phyloP scores from a whole-genome alignment of 2,113 vertebrate species.

The Meleagris gallopavo region DNA sequence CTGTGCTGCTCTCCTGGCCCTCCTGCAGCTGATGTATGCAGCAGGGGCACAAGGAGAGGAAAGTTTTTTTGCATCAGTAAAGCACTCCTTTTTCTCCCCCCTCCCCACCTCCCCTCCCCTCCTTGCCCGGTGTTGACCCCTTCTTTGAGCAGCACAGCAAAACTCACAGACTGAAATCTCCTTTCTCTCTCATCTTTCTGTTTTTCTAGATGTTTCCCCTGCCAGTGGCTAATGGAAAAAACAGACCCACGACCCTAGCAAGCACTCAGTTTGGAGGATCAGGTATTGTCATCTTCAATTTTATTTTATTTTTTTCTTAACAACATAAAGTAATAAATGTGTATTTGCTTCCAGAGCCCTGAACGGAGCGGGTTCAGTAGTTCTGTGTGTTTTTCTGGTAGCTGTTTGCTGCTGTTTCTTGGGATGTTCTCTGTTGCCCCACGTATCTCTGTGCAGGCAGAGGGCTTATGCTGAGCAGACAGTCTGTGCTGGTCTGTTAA shows the following conservation, averaged over 20 bases:
- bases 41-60: not conserved
- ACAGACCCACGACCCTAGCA: slow-evolving; percentile 91
- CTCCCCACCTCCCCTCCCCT: not conserved
- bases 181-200: slow-evolving; percentile 32
- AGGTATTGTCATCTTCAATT: slow-evolving; percentile 79
- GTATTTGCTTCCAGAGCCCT: not conserved
- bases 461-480: not conserved
- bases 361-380: not conserved
- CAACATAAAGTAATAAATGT: not conserved
- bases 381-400: not conserved
- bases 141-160: not conserved
- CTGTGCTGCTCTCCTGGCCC: not conserved
- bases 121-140: not conserved
- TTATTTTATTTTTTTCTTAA: not conserved
- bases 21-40: not conserved
- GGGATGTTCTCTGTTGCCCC: not conserved
- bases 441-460: accelerated
- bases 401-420: not conserved
- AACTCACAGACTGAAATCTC: slow-evolving; percentile 58
- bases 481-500: not conserved
- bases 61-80: slow-evolving; percentile 33
- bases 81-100: not conserved
- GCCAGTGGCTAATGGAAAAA: slow-evolving; percentile 96
- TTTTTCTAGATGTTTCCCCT: slow-evolving; percentile 96
- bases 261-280: slow-evolving; percentile 92